These are phyloP conservation scores for Diaphora mendica DNA, from an alignment of 2,888 invertebrate genomes.

Conservation along the genomic window DNA sequence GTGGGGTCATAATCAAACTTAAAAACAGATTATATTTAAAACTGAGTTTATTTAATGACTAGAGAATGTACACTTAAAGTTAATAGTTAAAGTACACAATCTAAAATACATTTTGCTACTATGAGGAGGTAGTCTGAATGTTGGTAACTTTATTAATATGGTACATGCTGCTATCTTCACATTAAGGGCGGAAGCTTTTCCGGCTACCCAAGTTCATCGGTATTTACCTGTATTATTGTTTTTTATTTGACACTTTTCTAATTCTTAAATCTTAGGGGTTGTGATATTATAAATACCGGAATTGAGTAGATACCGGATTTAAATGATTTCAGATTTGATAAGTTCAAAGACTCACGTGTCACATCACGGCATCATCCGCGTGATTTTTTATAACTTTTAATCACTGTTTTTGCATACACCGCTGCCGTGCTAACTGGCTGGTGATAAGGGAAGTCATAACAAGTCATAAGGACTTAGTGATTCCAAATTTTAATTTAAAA, in stretches of 20 bases:
- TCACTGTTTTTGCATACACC: neutral
- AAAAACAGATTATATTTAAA: constrained; percentile 40
- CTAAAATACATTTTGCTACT: constrained; percentile 12
- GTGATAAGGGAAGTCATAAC: neutral
- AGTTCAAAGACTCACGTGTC: neutral
- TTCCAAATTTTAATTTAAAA: neutral
- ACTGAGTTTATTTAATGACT: constrained; percentile 48
- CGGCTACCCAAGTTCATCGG: no score
- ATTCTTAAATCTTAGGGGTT: no score
- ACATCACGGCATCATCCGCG: neutral
- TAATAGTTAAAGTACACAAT: constrained; percentile 40
- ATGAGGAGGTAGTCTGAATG: constrained; percentile 4
- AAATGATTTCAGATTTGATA: neutral
- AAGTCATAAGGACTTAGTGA: neutral
- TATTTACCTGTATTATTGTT: no score
- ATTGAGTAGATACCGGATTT: neutral
- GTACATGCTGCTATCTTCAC: no score
- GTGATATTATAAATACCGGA: neutral
- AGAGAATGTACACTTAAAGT: constrained; percentile 52
- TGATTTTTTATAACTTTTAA: neutral
- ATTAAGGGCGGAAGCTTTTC: no score
- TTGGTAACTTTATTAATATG: no score
- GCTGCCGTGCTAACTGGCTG: neutral
- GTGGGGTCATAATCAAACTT: neutral
- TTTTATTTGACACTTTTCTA: no score